Base-by-base conservation (phyloP, 2,888 invertebrate genomes). In the Drosophila kuntzei region DNA sequence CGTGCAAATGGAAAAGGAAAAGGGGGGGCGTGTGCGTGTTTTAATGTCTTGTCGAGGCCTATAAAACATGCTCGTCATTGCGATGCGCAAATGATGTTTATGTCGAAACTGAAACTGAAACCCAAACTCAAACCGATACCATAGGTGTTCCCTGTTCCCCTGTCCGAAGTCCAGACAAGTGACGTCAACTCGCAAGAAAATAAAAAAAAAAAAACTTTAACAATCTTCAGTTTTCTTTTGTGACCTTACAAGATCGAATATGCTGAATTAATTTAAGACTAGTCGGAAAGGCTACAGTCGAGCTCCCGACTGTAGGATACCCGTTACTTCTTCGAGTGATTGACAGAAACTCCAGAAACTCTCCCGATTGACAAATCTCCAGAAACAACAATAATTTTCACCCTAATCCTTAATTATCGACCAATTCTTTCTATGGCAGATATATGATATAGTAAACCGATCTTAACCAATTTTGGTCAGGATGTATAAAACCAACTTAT, bases 41-140 rank as follows among this genome's bases (percentile, higher is more conserved):
- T 83, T 80, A 82, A 77, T 88, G 76, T 61, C 75, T 81, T 87
- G 81, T 79, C 74, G 74, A 72, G 84, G 83, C 76, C 81, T 81
- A 83, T 83, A 87, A 87, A 83, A 80, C 79, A 71, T 59, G 71
- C 76, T 87, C 76, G 71, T 79, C 82, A 68, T 58, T 60, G 58
- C 72, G 64, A 39, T 58, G 66, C 61, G 32, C 57, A 76, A 78
- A 68, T 67, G 61, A 54, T 62, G 72, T 67, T 62, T 55, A 71
- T 65, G 47, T 22, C 37, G 14, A 43, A 57, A 47, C 39, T 43
- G 5, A 12, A 29, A 22, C 32, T 3, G 18, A 32, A 47, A 41
- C 25, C 18, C n/a, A 47, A 47, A 20, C 18, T n/a, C 16, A 20
- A n/a, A 27, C 27, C 49, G 20, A 34, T 4, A 20, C 34, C 18